Conservation (phyloP, 2,797 vertebrate species). For the Toxotes lorentzi region DNA sequence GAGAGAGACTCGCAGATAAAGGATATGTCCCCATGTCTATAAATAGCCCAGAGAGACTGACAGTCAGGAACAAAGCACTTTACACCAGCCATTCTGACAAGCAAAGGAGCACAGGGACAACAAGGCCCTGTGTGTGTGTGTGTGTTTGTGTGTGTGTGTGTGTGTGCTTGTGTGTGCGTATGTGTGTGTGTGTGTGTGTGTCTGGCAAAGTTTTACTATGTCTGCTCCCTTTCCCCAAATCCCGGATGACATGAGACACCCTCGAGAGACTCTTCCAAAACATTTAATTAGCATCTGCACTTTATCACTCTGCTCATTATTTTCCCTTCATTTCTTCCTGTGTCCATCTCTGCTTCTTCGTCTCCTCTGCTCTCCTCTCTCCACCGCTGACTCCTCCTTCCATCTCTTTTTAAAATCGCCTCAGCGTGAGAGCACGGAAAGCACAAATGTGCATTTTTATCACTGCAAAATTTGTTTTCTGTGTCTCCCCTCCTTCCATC, state of each 20-base stretch:
- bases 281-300: constrained; percentile 73
- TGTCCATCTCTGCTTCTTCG: constrained; percentile 3
- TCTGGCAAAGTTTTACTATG: constrained; percentile 46
- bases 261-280: constrained; percentile 63
- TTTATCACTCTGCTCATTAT: constrained; percentile 54
- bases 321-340: constrained; percentile 29
- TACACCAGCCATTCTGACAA: constrained; percentile 77
- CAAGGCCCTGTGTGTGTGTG: constrained; percentile 32
- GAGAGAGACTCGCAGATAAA: constrained; percentile 66
- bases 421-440: neutral
- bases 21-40: constrained; percentile 80
- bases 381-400: constrained; percentile 30
- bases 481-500: constrained; percentile 35
- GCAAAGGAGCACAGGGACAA: constrained; percentile 67
- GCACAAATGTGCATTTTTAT: constrained; percentile 28
- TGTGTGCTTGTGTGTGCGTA: constrained; percentile 19
- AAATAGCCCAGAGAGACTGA: constrained; percentile 82
- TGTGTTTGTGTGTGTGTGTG: constrained; percentile 10
- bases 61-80: constrained; percentile 83
- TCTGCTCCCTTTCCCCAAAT: constrained; percentile 36
- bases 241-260: constrained; percentile 32
- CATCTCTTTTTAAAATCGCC: constrained; percentile 31
- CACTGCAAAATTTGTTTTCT: constrained; percentile 31
- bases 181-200: constrained; percentile 28
- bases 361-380: constrained; percentile 14